Percentiles rank a stretch among this genome's conserved stretches.
These are phyloP conservation scores for Mesoligia furuncula DNA, from an alignment of 2,888 invertebrate genomes.

Conservation along the genomic window DNA sequence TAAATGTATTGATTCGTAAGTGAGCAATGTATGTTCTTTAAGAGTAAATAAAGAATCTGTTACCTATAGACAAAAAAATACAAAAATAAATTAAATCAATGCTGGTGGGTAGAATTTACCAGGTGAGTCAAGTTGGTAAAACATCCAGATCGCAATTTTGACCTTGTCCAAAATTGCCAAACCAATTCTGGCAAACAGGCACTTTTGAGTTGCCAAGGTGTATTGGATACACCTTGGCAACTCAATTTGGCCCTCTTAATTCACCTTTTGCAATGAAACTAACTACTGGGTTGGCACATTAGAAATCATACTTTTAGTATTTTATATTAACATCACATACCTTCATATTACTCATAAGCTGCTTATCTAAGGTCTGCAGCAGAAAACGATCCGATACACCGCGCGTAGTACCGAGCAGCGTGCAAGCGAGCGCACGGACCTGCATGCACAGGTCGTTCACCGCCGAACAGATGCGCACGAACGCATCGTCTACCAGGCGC, in stretches of 20 bases:
- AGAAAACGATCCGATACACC: slow-evolving; percentile 97
- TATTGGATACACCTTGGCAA: no score
- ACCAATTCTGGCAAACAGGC: no score
- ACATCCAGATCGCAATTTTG: neutral
- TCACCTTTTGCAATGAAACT: neutral
- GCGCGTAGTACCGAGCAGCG: slow-evolving; percentile 96
- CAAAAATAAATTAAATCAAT: neutral
- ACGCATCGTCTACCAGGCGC: slow-evolving; percentile 98
- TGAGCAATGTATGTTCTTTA: neutral
- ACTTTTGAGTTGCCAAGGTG: no score
- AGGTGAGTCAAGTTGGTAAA: neutral
- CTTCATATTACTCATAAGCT: slow-evolving; percentile 98
- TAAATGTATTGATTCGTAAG: neutral
- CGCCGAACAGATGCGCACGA: slow-evolving; percentile 97
- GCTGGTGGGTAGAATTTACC: neutral
- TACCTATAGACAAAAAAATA: neutral
- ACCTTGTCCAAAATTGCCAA: no score
- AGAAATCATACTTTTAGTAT: neutral
- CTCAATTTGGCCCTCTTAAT: neutral
- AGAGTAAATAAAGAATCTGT: no score
- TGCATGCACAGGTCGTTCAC: slow-evolving; percentile 98
- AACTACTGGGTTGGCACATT: neutral
- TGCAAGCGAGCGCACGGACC: slow-evolving; percentile 96
- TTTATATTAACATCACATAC: slow-evolving; percentile 69
- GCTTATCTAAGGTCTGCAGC: slow-evolving; percentile 99